A percentile compares a stretch with the other conserved stretches of the same genome.
Conservation (phyloP, 2,888 invertebrate species). For the Limnephilus lunatus region DNA sequence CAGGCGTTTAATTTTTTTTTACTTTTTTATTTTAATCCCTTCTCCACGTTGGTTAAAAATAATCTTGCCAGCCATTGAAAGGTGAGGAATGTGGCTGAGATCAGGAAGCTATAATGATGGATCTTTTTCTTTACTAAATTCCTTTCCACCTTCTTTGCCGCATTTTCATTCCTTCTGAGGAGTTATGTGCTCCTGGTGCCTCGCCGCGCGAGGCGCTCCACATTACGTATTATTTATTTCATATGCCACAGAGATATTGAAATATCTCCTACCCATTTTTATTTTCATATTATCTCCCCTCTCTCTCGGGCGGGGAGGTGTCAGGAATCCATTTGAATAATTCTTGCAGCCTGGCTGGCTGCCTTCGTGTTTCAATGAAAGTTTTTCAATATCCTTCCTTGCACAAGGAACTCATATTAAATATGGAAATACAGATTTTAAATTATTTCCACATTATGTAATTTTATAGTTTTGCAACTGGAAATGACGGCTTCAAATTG, state of each 20-base stretch:
- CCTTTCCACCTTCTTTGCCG: slow-evolving; percentile 10
- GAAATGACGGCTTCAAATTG: neutral
- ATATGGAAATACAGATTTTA: neutral
- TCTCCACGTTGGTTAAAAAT: neutral
- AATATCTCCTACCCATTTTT: slow-evolving; percentile 27
- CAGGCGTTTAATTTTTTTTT: neutral
- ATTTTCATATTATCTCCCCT: slow-evolving; percentile 19
- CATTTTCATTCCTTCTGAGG: slow-evolving; percentile 30
- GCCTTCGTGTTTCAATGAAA: neutral
- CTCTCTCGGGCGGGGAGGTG: neutral
- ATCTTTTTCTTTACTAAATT: slow-evolving; percentile 22
- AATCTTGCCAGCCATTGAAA: neutral
- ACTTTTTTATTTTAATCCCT: neutral
- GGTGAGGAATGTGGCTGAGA: neutral
- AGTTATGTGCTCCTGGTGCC: slow-evolving; percentile 27
- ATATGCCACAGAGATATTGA: slow-evolving; percentile 25
- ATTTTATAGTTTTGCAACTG: neutral
- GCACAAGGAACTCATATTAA: neutral
- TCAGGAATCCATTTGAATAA: slow-evolving; percentile 42
- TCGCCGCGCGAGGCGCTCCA: neutral
- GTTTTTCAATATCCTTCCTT: slow-evolving; percentile 20
- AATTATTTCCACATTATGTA: neutral
- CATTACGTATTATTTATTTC: slow-evolving; percentile 29
- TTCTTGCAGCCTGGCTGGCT: slow-evolving; percentile 22
- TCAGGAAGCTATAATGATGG: slow-evolving; percentile 6